Conservation (phyloP, 2,113 vertebrate genomes). For the Hypocryptadius cinnamomeus region DNA sequence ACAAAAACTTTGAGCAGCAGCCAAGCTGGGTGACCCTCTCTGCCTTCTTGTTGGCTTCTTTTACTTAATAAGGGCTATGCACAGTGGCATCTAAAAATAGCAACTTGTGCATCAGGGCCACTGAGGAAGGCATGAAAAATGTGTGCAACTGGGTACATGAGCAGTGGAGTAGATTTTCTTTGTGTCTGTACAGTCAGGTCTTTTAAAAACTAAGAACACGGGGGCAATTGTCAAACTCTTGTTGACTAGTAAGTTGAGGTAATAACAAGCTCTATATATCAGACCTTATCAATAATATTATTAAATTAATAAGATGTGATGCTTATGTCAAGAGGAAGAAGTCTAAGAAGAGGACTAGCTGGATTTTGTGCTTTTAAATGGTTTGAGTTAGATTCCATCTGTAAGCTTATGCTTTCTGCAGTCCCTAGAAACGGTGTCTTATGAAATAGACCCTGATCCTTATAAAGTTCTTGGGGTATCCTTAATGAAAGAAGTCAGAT, state of each 20-base stretch:
- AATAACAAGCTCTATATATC: neutral
- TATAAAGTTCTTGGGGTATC: neutral
- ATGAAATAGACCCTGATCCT: neutral
- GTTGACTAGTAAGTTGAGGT: neutral
- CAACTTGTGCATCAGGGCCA: neutral
- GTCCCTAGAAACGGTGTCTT: neutral
- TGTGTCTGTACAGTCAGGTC: neutral
- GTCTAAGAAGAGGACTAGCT: neutral
- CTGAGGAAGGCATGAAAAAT: neutral
- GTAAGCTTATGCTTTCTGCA: neutral
- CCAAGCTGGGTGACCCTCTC: neutral
- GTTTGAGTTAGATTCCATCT: neutral
- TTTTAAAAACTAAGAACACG: neutral
- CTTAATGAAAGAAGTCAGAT: neutral
- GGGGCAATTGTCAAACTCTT: neutral
- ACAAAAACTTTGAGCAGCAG: neutral
- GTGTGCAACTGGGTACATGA: neutral
- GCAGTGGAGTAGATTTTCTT: neutral
- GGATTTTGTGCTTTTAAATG: neutral
- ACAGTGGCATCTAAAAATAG: neutral
- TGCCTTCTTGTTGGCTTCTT: neutral
- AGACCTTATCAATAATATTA: neutral
- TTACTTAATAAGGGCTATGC: neutral
- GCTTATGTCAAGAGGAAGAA: neutral
- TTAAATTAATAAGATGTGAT: neutral